Evolutionary conservation across 2,797 vertebrate species (phyloP).

Genomic region (Buceros bicornis): DNA sequence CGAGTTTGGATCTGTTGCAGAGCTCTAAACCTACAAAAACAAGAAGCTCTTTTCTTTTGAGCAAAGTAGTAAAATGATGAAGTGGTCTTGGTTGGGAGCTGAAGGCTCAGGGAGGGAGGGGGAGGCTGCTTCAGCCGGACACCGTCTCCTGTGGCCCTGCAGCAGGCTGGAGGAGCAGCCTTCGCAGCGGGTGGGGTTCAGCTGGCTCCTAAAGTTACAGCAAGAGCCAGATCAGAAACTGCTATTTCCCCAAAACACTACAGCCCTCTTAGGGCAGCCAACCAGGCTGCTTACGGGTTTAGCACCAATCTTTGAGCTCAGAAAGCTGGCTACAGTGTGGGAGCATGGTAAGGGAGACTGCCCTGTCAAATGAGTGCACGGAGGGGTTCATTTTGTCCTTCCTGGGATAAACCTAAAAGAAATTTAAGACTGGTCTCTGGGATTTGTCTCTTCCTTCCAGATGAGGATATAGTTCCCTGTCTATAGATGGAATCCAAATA

Average conservation of each 20-base stretch:
- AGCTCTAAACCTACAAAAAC: conserved; percentile 16
- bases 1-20: conserved; percentile 38
- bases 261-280: not conserved
- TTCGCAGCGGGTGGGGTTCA: not conserved
- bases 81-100: not conserved
- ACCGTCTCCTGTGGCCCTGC: not conserved
- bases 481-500: not conserved
- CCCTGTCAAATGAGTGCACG: not conserved
- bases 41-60: conserved; percentile 35
- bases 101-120: not conserved
- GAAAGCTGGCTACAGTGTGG: not conserved
- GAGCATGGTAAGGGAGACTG: not conserved
- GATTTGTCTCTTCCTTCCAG: not conserved
- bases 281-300: not conserved
- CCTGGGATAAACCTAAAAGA: conserved; percentile 12
- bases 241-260: not conserved
- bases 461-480: not conserved
- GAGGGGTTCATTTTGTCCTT: conserved; percentile 23
- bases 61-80: not conserved
- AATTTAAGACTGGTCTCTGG: not conserved
- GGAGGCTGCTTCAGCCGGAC: not conserved
- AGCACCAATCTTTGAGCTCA: accelerated
- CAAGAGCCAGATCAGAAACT: not conserved
- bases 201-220: not conserved
- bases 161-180: not conserved